Evolutionary conservation across 2,113 vertebrate genomes (phyloP).

Genomic region (Brachyistius frenatus): DNA sequence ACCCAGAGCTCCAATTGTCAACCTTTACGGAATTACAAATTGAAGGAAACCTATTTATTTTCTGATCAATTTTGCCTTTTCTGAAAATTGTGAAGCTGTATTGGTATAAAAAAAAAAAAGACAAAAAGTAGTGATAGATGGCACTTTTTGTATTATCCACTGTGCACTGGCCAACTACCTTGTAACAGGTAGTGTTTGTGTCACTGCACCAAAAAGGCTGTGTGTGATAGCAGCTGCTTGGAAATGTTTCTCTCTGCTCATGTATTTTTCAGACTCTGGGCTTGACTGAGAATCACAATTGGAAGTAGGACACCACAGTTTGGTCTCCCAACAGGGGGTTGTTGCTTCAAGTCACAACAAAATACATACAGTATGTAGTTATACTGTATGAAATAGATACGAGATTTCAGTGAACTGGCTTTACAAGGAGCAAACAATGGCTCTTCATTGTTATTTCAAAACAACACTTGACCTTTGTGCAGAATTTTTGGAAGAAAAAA

Average conservation of each 20-base stretch:
- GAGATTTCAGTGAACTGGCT: conserved; percentile 40
- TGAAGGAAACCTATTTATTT: conserved; percentile 29
- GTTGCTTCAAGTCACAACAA: conserved; percentile 51
- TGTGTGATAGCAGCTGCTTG: conserved; percentile 64
- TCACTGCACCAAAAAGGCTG: conserved; percentile 60
- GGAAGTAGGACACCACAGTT: conserved; percentile 58
- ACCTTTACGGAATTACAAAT: conserved; percentile 20
- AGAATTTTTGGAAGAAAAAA: conserved; percentile 54
- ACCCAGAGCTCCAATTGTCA: conserved; percentile 45
- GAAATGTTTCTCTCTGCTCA: conserved; percentile 57
- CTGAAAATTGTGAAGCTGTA: conserved; percentile 52
- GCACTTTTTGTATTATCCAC: neutral
- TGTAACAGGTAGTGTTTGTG: conserved; percentile 71
- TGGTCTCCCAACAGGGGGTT: conserved; percentile 36
- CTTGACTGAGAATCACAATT: conserved; percentile 64
- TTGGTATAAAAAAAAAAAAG: conserved; percentile 71
- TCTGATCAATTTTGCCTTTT: conserved; percentile 29
- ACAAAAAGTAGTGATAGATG: conserved; percentile 39
- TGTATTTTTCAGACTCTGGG: conserved; percentile 64
- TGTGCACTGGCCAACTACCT: conserved; percentile 61
- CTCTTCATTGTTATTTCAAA: conserved; percentile 50
- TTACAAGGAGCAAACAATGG: conserved; percentile 33
- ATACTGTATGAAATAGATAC: conserved; percentile 33
- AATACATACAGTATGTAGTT: conserved; percentile 47
- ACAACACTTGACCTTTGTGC: conserved; percentile 81